These are phyloP conservation scores for Rambutsinella grinnellia DNA, from an alignment of 2,888 invertebrate species.

Conservation along the genomic window DNA sequence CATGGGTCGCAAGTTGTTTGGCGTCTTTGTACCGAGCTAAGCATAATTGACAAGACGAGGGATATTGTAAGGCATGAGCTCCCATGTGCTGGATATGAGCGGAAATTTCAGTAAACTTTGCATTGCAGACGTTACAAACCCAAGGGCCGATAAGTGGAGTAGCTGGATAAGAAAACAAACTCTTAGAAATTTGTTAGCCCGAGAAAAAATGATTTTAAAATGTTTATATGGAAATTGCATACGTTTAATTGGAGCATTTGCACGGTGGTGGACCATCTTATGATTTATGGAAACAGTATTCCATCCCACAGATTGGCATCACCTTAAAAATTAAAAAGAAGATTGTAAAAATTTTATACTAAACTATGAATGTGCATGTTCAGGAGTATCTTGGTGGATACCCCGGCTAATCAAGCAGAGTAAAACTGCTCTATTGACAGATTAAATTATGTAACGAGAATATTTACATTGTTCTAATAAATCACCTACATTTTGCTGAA, in stretches of 20 bases:
- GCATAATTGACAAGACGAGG: conserved; percentile 53
- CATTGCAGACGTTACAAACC: conserved; percentile 54
- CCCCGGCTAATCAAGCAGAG: no score
- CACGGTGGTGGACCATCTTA: conserved; percentile 44
- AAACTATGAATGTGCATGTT: no score
- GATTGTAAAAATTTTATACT: conserved; percentile 5
- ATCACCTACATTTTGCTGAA: no score
- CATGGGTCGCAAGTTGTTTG: conserved; percentile 45
- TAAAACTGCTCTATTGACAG: no score
- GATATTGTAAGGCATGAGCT: conserved; percentile 41
- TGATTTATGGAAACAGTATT: conserved; percentile 6
- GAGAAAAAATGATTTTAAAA: neutral
- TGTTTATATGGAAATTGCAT: neutral
- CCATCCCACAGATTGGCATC: conserved; percentile 26
- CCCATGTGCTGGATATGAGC: conserved; percentile 50
- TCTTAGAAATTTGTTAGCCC: no score
- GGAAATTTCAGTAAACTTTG: conserved; percentile 30
- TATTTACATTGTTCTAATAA: no score
- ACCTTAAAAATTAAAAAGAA: conserved; percentile 18
- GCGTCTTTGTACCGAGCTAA: conserved; percentile 39
- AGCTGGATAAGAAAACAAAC: neutral
- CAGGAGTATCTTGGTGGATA: no score
- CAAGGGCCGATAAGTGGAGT: conserved; percentile 34
- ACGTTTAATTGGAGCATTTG: conserved; percentile 33
- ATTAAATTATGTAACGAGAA: no score